Base-by-base conservation (phyloP, 1,140 invertebrate genomes). In the Drosophila bifasciata region DNA sequence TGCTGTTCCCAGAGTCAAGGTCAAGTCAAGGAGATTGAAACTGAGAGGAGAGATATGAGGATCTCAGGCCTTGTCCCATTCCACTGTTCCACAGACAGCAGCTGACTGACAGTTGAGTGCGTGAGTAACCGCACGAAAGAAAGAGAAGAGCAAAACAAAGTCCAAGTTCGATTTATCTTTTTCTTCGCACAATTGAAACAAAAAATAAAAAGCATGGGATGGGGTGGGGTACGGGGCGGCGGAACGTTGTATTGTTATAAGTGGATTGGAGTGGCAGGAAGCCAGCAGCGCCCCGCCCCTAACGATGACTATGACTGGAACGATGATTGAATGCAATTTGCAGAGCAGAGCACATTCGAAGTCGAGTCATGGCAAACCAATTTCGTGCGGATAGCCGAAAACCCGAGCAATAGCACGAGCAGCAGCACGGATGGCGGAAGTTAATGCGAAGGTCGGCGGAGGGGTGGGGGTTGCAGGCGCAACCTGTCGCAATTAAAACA, bases 291-390 rank as follows among this genome's bases (percentile, higher is more conserved):
- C 28, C 8, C 28, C 19, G 3, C 23, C 23, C 32, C 28, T 36
- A 13, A 36, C 32, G 11, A 36, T 36, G 32, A 45, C 64, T 66
- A 23, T 68, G 63, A 68, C 66, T 68, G 67, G 49, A 69, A 69
- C 28, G 9, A 62, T 39, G 64, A 55, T 36, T 21, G 64, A 67
- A 5, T 68, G 64, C 64, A 68, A 55, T 68, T 36, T 68, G 61
- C 49, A 6, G 43, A 48, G 46, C 21, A 49, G n/a, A n/a, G n/a
- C n/a, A n/a, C n/a, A n/a, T n/a, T n/a, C n/a, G n/a, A 23, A 46
- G 32, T 68, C 51, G 50, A 68, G 66, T 69, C 66, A 69, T 69
- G 63, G 32, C 17, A 56, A 69, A 66, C 66, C 50, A 68, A 69
- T 69, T 69, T 69, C 8, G 11, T 8, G 5, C 15, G 40, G 48